Conservation (phyloP, 2,797 vertebrate genomes). For the Ceyx erithaca region DNA sequence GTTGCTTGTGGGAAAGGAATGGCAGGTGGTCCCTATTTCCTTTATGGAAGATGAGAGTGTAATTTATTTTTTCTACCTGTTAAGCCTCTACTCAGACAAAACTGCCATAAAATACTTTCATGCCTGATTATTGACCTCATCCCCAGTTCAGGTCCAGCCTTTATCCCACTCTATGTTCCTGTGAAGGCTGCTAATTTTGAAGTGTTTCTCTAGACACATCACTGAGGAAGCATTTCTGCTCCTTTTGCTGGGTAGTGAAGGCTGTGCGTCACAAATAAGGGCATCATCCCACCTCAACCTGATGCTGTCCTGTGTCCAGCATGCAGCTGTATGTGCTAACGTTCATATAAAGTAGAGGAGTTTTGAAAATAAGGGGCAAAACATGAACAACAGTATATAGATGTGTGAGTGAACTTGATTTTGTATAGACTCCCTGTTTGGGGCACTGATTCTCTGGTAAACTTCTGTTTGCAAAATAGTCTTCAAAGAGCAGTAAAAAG, state of each 20-base stretch:
- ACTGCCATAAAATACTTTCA: background rate
- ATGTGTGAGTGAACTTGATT: background rate
- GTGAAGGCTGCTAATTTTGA: background rate
- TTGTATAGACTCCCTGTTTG: background rate
- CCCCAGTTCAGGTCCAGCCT: background rate
- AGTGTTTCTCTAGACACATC: background rate
- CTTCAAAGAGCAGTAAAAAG: background rate
- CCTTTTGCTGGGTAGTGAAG: background rate
- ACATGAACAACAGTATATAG: accelerated
- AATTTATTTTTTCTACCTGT: background rate
- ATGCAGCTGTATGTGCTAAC: background rate
- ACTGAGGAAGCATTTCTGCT: background rate
- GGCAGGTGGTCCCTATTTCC: background rate
- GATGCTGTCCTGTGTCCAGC: background rate
- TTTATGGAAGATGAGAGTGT: background rate
- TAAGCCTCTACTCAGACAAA: background rate
- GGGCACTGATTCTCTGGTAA: background rate
- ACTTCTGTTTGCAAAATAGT: background rate
- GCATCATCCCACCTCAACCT: background rate
- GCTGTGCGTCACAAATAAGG: background rate
- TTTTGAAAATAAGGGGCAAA: background rate
- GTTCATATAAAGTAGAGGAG: background rate
- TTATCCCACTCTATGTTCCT: background rate
- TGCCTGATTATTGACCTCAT: background rate
- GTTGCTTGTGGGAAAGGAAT: background rate